A percentile compares a stretch with the other conserved stretches of the same genome.
phyloP scores from a whole-genome alignment of 2,797 vertebrate species.

The Sphenopsis melanotis region DNA sequence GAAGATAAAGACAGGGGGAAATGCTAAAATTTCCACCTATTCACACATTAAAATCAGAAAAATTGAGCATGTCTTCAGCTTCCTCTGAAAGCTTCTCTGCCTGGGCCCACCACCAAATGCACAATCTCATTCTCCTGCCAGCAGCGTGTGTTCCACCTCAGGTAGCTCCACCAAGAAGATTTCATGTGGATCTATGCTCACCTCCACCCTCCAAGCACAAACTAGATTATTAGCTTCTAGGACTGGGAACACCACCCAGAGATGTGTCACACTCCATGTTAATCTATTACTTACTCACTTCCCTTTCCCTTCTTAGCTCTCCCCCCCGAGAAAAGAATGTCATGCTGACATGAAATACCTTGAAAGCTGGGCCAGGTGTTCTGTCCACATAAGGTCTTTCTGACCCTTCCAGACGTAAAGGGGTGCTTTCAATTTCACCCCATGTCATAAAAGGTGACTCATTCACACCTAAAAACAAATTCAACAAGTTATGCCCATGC shows the following conservation, averaged over 20 bases:
- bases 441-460: constrained; percentile 98
- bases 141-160: not conserved
- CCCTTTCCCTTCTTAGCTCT: not conserved
- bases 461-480: constrained; percentile 78
- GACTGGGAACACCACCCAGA: not conserved
- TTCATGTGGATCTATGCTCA: not conserved
- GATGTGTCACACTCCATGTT: not conserved
- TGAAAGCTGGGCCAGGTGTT: constrained; percentile 93
- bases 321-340: not conserved
- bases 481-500: not conserved
- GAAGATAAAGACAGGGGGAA: not conserved
- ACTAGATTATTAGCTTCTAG: not conserved
- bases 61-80: rapidly evolving
- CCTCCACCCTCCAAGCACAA: not conserved
- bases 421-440: constrained; percentile 97
- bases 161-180: not conserved
- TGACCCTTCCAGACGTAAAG: constrained; percentile 90
- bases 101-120: not conserved
- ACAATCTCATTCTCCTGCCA: not conserved
- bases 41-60: not conserved
- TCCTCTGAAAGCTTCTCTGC: not conserved
- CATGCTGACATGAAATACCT: constrained; percentile 76
- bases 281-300: not conserved
- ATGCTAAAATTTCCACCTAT: not conserved
- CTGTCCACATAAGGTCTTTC: constrained; percentile 90